Conservation (phyloP, 2,113 vertebrate genomes). For the Cebidichthys violaceus region DNA sequence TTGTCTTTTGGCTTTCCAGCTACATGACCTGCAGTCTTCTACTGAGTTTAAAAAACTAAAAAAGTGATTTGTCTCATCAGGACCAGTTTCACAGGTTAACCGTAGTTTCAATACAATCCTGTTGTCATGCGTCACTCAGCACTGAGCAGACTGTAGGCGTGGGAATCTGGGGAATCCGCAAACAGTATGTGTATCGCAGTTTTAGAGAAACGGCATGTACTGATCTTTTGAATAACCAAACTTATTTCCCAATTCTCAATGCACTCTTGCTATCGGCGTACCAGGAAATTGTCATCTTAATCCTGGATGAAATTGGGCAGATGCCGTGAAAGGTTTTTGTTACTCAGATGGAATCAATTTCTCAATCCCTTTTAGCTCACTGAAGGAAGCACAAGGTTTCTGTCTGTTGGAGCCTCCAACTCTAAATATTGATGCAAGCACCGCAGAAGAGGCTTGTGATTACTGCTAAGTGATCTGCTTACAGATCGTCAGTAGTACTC, state of each 20-base stretch:
- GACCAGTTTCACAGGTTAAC: conserved; percentile 22
- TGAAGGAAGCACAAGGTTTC: neutral
- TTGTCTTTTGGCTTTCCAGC: neutral
- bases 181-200: neutral
- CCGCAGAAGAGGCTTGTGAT: neutral
- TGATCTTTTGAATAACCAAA: neutral
- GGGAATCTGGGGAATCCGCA: neutral
- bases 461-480: neutral
- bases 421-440: neutral
- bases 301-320: neutral
- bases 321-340: neutral
- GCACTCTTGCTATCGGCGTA: neutral
- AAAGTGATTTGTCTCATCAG: neutral
- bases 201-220: neutral
- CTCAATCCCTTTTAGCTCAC: neutral
- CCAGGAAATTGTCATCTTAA: neutral
- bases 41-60: neutral
- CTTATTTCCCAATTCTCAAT: neutral
- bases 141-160: neutral
- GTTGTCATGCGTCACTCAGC: neutral
- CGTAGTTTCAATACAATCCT: conserved; percentile 1
- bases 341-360: neutral
- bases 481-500: neutral
- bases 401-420: neutral
- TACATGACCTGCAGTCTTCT: neutral